A percentile compares a stretch with the other conserved stretches of the same genome.
phyloP scores from a whole-genome alignment of 2,797 vertebrate species.

The Balearica regulorum region DNA sequence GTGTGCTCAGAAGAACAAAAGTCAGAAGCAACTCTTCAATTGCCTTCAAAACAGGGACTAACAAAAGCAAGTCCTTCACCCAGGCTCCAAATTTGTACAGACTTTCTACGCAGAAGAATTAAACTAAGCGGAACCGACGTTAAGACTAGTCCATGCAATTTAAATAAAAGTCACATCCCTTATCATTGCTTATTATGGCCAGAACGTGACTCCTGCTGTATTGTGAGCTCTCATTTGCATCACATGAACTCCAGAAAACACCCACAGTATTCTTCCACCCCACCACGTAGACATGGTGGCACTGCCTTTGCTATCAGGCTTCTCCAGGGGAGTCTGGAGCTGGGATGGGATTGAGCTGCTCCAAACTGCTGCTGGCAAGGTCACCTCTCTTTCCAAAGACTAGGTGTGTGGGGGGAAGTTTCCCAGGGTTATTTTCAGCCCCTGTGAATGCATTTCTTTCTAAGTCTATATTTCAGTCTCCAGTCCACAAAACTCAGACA shows the following conservation, averaged over 20 bases:
- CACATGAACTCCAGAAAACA: not conserved
- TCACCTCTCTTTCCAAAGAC: not conserved
- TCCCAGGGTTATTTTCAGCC: not conserved
- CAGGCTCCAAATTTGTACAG: not conserved
- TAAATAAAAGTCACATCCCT: not conserved
- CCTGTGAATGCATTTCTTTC: not conserved
- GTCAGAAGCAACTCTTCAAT: not conserved
- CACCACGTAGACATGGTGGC: not conserved
- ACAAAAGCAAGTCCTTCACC: not conserved
- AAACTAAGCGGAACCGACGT: not conserved
- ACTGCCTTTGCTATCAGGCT: not conserved
- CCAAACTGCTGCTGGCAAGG: not conserved
- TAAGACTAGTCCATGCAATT: not conserved
- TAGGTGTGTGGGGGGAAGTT: fast-evolving
- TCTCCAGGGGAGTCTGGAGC: not conserved
- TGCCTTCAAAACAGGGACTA: not conserved
- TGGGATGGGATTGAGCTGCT: not conserved
- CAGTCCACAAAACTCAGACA: not conserved
- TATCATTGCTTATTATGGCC: not conserved
- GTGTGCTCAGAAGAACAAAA: not conserved
- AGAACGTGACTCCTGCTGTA: not conserved
- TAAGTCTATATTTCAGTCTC: not conserved
- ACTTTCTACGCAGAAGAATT: not conserved
- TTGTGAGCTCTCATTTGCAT: not conserved
- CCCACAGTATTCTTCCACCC: not conserved